phyloP scores from a whole-genome alignment of 2,797 vertebrate genomes.

The Morelia viridis region DNA sequence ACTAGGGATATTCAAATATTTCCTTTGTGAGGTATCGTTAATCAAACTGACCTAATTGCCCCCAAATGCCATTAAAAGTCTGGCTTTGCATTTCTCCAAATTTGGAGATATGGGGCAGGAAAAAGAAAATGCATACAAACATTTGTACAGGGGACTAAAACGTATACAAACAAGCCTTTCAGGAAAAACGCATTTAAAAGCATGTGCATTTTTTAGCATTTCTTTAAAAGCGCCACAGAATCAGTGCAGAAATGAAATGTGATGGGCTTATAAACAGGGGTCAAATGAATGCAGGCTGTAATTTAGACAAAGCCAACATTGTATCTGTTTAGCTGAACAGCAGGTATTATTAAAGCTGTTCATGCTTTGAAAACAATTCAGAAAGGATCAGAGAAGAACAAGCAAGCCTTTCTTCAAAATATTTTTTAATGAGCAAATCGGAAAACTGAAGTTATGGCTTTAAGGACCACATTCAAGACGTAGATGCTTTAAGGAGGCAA shows the following conservation, averaged over 20 bases:
- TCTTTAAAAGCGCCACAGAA: background rate
- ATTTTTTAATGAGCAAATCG: background rate
- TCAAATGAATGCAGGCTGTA: background rate
- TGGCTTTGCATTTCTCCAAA: background rate
- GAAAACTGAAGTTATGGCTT: background rate
- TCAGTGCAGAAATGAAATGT: background rate
- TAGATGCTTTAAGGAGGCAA: background rate
- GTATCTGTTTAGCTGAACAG: background rate
- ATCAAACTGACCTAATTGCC: background rate
- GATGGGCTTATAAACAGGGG: background rate
- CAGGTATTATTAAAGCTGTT: background rate
- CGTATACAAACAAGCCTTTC: background rate
- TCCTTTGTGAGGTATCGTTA: background rate
- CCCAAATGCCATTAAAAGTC: background rate
- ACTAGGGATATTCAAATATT: background rate
- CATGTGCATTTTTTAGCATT: background rate
- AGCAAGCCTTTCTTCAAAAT: background rate
- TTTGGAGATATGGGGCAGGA: too few relatives aligned
- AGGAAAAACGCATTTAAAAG: background rate
- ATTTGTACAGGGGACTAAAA: background rate
- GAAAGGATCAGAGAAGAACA: background rate
- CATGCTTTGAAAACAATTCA: background rate
- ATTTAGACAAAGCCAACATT: background rate
- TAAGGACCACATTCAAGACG: background rate
- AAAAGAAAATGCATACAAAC: background rate